These are phyloP conservation scores for Drosophila virilis DNA, from an alignment of 1,140 invertebrate species.

Conservation along the genomic window DNA sequence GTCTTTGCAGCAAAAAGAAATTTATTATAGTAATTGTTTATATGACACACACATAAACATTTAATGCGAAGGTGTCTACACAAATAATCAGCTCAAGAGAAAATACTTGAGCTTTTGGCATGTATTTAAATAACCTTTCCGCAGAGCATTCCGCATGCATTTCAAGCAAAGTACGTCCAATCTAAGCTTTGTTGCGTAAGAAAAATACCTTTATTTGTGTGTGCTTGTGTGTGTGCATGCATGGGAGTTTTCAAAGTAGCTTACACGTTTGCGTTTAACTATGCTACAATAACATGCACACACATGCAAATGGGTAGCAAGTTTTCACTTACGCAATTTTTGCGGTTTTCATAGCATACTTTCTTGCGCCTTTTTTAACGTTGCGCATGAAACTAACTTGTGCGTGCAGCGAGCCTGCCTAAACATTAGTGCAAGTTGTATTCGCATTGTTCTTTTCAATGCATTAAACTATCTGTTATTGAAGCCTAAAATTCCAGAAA, in stretches of 20 bases:
- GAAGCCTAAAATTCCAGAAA: too few species aligned
- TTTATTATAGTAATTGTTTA: too few species aligned
- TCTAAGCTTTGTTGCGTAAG: slow-evolving; percentile 23
- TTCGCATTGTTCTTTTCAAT: too few species aligned
- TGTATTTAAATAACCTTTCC: not conserved
- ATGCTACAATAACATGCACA: slow-evolving; percentile 26
- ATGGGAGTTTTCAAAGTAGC: slow-evolving; percentile 11
- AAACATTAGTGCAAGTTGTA: too few species aligned
- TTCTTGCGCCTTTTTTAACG: slow-evolving; percentile 30
- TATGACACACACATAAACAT: not conserved
- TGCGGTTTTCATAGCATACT: slow-evolving; percentile 66
- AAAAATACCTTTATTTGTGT: slow-evolving; percentile 18
- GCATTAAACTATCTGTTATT: too few species aligned
- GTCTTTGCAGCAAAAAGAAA: too few species aligned
- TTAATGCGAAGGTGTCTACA: not conserved
- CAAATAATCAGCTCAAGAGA: not conserved
- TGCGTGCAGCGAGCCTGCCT: not conserved
- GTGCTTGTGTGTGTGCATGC: slow-evolving; percentile 10
- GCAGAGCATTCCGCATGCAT: slow-evolving; percentile 12
- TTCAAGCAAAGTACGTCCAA: slow-evolving; percentile 6
- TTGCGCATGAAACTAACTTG: not conserved
- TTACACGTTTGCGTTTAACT: slow-evolving; percentile 34
- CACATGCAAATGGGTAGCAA: slow-evolving; percentile 43
- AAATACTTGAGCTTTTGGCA: not conserved
- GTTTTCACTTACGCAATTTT: slow-evolving; percentile 67